Evolutionary conservation across 2,113 vertebrate species (phyloP), one percentile per base, ranked within the genome.

Genomic region (Pristiophorus japonicus): DNA sequence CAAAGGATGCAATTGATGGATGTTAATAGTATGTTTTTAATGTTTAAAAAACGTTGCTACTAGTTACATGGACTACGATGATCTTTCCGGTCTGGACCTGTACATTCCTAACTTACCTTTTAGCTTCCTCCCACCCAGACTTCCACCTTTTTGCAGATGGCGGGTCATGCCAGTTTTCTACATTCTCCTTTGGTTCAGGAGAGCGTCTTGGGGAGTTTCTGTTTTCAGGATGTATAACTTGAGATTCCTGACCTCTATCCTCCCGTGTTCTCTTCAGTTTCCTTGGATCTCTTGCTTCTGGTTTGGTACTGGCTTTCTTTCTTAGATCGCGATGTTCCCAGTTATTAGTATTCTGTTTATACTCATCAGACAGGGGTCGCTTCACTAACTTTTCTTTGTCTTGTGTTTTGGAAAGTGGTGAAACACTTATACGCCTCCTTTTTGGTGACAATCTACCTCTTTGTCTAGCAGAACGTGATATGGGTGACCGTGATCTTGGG

Each of bases 101-200:
- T 34, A 34, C 87, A 91, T 90, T 90, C 55, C 51, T 18, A 67
- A 42, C 98, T 98, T 97, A 99, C 99, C 97, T 98, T 97, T 99
- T 99, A 96, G 96, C 99, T 97, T 99, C 99, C 96, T 99, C 99
- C 99, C 99, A 99, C 97, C 98, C 98, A 96, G 98, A 98, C 96
- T 98, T 99, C 98, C 99, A 99, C 96, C 98, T 97, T 96, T 99
- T 99, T 91, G 97, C 96, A 96, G 97, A 97, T 96, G 98, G 98
- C 59, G 97, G 97, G 94, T 97, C 97, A 96, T 96, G 98, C 98
- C 98, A 98, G 66, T 97, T 98, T 96, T 98, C 98, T 95, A 97
- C 92, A 2, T 98, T 97, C 30, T 99, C 99, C 97, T 99, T 99
- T 30, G 97, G 96, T 92, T 99, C 98, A n/a, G 97, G 96, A 96